Evolutionary conservation across 2,113 vertebrate genomes (phyloP).

Genomic region (Dissostichus mawsoni): DNA sequence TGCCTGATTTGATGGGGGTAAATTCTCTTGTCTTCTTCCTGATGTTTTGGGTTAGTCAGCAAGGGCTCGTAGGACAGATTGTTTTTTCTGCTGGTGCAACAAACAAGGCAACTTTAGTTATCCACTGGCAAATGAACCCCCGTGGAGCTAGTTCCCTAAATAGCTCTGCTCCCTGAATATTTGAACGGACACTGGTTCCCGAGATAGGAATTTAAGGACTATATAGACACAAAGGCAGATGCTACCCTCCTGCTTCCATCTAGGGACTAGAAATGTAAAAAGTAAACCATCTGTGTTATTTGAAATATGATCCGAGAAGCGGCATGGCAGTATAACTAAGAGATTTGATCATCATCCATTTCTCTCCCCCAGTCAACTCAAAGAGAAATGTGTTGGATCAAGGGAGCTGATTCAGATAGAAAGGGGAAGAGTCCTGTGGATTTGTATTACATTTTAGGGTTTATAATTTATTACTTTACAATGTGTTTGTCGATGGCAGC

Average conservation of each 20-base stretch:
- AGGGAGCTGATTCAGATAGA: background rate
- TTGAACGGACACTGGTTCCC: background rate
- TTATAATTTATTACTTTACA: conserved; percentile 38
- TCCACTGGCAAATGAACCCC: conserved; percentile 1
- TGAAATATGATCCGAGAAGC: conserved; percentile 46
- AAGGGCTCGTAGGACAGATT: background rate
- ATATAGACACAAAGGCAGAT: conserved; percentile 3
- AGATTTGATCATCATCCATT: conserved; percentile 16
- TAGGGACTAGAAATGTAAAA: conserved; percentile 17
- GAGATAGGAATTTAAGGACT: conserved; percentile 1
- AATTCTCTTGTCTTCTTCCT: conserved; percentile 27
- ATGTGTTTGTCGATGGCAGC: conserved; percentile 27
- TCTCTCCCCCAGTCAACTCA: background rate
- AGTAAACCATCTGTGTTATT: conserved; percentile 27
- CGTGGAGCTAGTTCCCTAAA: background rate
- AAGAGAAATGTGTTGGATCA: background rate
- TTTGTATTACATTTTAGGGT: conserved; percentile 30
- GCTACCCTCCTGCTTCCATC: conserved; percentile 17
- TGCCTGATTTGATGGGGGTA: conserved; percentile 27
- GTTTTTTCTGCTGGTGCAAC: conserved; percentile 27
- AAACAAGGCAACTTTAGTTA: conserved; percentile 23
- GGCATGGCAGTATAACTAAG: conserved; percentile 50
- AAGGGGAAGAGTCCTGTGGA: conserved; percentile 35
- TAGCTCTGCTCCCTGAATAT: conserved; percentile 3
- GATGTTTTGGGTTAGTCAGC: conserved; percentile 36